Conservation (phyloP, 2,113 vertebrate species). For the Brachypteracias leptosomus region DNA sequence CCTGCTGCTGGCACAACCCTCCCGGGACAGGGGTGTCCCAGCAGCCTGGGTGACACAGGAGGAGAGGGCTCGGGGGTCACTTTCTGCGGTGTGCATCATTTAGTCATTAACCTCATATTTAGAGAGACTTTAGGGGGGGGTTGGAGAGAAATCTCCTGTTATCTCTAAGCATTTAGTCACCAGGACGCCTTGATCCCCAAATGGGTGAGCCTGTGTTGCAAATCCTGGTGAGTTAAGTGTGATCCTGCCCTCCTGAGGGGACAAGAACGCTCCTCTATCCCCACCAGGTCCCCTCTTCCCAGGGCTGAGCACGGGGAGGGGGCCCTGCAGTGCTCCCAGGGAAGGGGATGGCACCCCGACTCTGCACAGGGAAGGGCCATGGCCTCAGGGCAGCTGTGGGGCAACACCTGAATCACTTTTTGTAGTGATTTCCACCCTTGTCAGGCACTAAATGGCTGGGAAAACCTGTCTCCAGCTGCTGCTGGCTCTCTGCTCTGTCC, state of each 20-base stretch:
- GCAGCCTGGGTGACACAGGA: neutral
- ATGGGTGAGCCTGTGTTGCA: neutral
- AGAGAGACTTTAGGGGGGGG: neutral
- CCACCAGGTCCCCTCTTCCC: neutral
- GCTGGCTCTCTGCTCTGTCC: neutral
- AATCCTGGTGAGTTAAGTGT: neutral
- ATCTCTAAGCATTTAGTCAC: neutral
- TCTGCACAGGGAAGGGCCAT: accelerated
- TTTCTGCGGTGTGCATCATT: neutral
- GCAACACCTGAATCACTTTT: neutral
- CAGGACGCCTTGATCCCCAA: neutral
- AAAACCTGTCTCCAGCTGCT: neutral
- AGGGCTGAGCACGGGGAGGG: neutral
- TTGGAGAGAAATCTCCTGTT: neutral
- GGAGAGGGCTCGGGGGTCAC: neutral
- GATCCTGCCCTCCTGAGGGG: neutral
- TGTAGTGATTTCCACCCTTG: neutral
- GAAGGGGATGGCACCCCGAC: neutral
- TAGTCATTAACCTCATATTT: neutral
- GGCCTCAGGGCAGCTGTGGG: neutral
- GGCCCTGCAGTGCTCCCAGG: neutral
- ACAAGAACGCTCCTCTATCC: neutral
- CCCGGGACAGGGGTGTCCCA: neutral
- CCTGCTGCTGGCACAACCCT: neutral
- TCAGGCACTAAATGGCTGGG: neutral